Conservation (phyloP, 2,113 vertebrate genomes). For the Eulacestoma nigropectus region DNA sequence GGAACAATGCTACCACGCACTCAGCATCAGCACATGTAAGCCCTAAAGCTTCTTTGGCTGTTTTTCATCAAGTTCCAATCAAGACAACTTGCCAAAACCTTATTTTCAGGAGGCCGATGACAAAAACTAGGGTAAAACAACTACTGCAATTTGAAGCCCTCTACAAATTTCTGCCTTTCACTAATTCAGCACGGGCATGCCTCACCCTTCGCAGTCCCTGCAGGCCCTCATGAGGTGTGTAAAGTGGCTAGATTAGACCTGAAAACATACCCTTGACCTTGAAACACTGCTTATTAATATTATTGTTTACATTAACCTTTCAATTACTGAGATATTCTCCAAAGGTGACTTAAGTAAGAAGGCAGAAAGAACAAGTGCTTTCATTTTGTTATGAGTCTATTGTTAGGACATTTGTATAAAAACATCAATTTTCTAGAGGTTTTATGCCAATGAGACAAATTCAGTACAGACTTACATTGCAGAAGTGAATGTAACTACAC, state of each 20-base stretch:
- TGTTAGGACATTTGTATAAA: not conserved
- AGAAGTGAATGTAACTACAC: not conserved
- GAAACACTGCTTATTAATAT: not conserved
- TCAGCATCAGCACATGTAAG: not conserved
- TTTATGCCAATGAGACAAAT: not conserved
- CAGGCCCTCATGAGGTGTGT: not conserved
- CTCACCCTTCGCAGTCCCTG: not conserved
- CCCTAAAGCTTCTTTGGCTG: not conserved
- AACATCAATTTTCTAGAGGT: not conserved
- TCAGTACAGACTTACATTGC: not conserved
- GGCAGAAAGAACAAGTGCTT: not conserved
- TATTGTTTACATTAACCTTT: not conserved
- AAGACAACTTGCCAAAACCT: not conserved
- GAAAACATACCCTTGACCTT: not conserved
- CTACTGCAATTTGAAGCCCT: not conserved
- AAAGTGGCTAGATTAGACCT: not conserved
- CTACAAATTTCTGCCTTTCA: not conserved
- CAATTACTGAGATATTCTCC: not conserved
- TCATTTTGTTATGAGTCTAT: not conserved
- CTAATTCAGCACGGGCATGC: not conserved
- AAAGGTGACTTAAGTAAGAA: not conserved
- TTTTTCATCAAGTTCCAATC: not conserved
- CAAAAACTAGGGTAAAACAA: not conserved
- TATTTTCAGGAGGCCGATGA: not conserved
- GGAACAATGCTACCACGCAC: not conserved